Conservation (phyloP, 1,140 invertebrate species). For the Drosophila sechellia region DNA sequence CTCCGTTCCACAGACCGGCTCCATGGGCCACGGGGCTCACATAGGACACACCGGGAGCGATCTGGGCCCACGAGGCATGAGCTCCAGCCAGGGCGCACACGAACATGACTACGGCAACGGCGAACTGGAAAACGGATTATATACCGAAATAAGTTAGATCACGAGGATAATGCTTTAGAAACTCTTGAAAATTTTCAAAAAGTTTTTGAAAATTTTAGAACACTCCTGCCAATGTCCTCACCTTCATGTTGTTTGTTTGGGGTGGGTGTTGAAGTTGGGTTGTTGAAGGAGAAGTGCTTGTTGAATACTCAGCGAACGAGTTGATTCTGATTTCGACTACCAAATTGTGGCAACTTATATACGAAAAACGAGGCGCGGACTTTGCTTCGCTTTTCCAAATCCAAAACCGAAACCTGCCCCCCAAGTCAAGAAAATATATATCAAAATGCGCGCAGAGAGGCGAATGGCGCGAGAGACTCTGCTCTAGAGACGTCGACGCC, state of each 20-base stretch:
- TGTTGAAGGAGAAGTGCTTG: slow-evolving; percentile 70
- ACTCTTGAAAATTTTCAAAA: not conserved
- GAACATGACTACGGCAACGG: slow-evolving; percentile 84
- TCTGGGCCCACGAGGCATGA: slow-evolving; percentile 70
- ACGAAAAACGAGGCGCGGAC: slow-evolving; percentile 67
- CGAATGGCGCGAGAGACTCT: slow-evolving; percentile 29
- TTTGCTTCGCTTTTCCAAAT: slow-evolving; percentile 49
- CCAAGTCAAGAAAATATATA: slow-evolving; percentile 66
- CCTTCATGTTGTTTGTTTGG: slow-evolving; percentile 81
- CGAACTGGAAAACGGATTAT: slow-evolving; percentile 64
- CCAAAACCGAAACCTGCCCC: slow-evolving; percentile 61
- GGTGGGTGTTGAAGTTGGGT: slow-evolving; percentile 57
- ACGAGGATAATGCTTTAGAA: not conserved
- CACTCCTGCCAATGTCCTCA: slow-evolving; percentile 35
- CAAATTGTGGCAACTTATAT: slow-evolving; percentile 84
- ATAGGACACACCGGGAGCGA: slow-evolving; percentile 76
- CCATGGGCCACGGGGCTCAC: slow-evolving; percentile 70
- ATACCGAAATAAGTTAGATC: not conserved
- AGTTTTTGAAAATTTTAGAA: not conserved
- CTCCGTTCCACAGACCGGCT: slow-evolving; percentile 61
- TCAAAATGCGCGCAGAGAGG: slow-evolving; percentile 47
- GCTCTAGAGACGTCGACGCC: slow-evolving; percentile 59
- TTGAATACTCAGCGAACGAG: slow-evolving; percentile 82
- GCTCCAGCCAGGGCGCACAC: slow-evolving; percentile 79
- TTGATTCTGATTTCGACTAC: slow-evolving; percentile 84